phyloP scores from a whole-genome alignment of 2,888 invertebrate genomes.

The Clistopyga incitator region DNA sequence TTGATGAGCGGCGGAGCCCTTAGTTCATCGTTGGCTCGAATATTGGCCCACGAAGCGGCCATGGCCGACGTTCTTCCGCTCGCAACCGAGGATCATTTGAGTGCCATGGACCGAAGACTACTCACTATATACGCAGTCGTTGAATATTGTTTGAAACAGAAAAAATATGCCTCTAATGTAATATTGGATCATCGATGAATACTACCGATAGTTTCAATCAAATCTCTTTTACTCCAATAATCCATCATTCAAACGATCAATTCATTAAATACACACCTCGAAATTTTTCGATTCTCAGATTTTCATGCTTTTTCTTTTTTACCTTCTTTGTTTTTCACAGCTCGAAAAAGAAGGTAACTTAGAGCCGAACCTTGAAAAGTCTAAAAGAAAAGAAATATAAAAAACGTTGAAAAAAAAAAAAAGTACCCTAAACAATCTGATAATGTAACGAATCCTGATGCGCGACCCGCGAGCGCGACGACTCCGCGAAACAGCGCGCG shows the following conservation, averaged over 20 bases:
- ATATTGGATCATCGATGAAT: slow-evolving; percentile 78
- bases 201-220: slow-evolving; percentile 38
- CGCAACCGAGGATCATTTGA: slow-evolving; percentile 89
- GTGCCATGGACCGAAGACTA: slow-evolving; percentile 91
- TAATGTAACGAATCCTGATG: too few relatives aligned
- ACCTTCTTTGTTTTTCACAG: too few relatives aligned
- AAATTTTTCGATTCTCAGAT: too few relatives aligned
- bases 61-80: slow-evolving; percentile 86
- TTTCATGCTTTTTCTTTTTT: background rate
- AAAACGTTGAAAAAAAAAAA: too few relatives aligned
- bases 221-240: slow-evolving; percentile 38
- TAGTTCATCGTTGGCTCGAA: slow-evolving; percentile 86
- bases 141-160: slow-evolving; percentile 88
- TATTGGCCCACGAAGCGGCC: slow-evolving; percentile 84
- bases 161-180: slow-evolving; percentile 80
- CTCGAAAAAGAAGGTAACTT: too few relatives aligned
- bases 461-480: too few relatives aligned
- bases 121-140: slow-evolving; percentile 91
- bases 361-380: too few relatives aligned
- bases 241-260: background rate
- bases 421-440: too few relatives aligned
- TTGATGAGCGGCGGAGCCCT: slow-evolving; percentile 90
- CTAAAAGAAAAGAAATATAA: too few relatives aligned
- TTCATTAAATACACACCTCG: too few relatives aligned
- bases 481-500: too few relatives aligned